A percentile compares a stretch with the other conserved stretches of the same genome.
These are phyloP conservation scores for Tetramorium alpestre DNA, from an alignment of 1,140 invertebrate genomes.

Conservation along the genomic window DNA sequence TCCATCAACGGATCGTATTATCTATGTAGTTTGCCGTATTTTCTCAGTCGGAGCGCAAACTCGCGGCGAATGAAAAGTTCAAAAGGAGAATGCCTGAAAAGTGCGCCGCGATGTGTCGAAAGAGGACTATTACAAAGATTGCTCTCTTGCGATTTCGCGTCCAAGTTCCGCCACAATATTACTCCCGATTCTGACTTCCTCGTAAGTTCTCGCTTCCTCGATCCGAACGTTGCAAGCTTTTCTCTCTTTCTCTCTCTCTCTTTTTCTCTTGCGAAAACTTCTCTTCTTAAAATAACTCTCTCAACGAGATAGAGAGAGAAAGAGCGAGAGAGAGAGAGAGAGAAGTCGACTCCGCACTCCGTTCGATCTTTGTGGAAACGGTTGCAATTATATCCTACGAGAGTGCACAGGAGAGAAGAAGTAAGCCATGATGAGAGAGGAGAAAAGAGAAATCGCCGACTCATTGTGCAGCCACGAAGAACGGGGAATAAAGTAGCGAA, in stretches of 20 bases:
- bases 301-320: neutral
- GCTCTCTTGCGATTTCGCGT: constrained; percentile 27
- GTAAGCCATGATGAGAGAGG: neutral
- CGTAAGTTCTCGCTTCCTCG: constrained; percentile 30
- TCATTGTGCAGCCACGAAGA: constrained; percentile 26
- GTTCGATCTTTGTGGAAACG: constrained; percentile 36
- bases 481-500: constrained; percentile 57
- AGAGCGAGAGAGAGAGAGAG: neutral
- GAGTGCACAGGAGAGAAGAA: neutral
- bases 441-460: neutral
- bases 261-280: neutral
- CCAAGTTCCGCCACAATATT: constrained; percentile 12
- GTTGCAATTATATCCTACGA: constrained; percentile 17
- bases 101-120: constrained; percentile 18
- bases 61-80: constrained; percentile 28
- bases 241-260: neutral
- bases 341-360: neutral
- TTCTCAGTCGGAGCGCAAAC: constrained; percentile 2
- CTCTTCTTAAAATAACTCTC: constrained; percentile 46
- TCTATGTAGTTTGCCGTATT: constrained; percentile 21
- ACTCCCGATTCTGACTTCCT: constrained; percentile 34
- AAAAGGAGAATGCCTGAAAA: constrained; percentile 2
- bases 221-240: constrained; percentile 8
- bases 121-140: constrained; percentile 42
- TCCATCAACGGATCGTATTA: constrained; percentile 2